phyloP scores from a whole-genome alignment of 2,113 vertebrate genomes.

The Lophochroa leadbeateri region DNA sequence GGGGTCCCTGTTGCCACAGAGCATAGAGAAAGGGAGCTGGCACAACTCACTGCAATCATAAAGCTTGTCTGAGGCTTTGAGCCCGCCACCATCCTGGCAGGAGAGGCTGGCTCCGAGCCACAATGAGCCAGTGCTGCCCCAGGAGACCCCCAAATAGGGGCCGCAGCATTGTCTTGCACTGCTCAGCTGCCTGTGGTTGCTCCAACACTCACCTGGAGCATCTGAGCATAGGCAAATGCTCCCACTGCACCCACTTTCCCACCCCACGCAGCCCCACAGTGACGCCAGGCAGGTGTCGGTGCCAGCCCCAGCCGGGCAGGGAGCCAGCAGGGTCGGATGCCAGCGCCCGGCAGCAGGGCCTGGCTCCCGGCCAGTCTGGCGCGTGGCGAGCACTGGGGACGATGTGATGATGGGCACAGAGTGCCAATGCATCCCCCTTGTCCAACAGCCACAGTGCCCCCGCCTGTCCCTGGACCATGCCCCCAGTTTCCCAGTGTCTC shows the following conservation, averaged over 20 bases:
- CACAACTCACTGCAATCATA: background rate
- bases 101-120: background rate
- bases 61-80: constrained; percentile 21
- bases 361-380: background rate
- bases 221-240: rapidly evolving
- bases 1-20: rapidly evolving
- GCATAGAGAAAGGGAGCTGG: background rate
- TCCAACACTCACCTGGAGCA: background rate
- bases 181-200: background rate
- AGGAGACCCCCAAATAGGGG: background rate
- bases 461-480: rapidly evolving
- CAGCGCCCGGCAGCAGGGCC: background rate
- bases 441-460: background rate
- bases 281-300: rapidly evolving
- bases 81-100: background rate
- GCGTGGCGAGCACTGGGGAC: rapidly evolving
- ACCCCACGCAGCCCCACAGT: rapidly evolving
- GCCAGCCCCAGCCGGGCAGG: background rate
- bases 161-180: background rate
- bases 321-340: background rate
- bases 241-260: background rate
- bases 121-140: rapidly evolving
- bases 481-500: rapidly evolving
- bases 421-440: rapidly evolving
- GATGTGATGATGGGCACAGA: rapidly evolving